These are phyloP conservation scores for Ypsolopha scabrella DNA, from an alignment of 2,888 invertebrate species.

Conservation along the genomic window DNA sequence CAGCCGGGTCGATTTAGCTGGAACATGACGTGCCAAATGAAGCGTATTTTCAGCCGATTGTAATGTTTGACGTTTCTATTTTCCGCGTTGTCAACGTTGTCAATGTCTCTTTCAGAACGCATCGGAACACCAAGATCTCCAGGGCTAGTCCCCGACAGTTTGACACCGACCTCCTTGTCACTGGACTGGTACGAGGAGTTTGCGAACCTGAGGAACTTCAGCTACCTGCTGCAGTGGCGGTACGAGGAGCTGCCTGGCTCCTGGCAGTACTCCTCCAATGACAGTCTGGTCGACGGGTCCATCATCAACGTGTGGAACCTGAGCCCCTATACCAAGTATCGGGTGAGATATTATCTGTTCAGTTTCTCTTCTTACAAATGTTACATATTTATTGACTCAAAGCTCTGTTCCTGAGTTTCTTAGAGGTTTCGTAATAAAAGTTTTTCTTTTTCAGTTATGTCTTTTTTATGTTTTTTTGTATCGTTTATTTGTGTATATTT, in stretches of 20 bases:
- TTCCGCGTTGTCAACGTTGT: too few relatives aligned
- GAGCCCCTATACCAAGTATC: slow-evolving; percentile 90
- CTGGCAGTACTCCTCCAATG: slow-evolving; percentile 87
- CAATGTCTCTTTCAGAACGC: slow-evolving; percentile 47
- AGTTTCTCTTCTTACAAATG: too few relatives aligned
- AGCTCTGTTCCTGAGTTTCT: too few relatives aligned
- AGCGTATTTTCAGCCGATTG: background rate
- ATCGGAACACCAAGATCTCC: slow-evolving; percentile 81
- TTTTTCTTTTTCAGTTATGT: too few relatives aligned
- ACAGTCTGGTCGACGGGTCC: slow-evolving; percentile 74
- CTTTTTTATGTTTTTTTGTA: too few relatives aligned
- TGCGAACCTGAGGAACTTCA: slow-evolving; percentile 64
- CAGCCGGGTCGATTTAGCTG: too few relatives aligned
- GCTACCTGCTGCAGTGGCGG: slow-evolving; percentile 80
- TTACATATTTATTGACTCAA: too few relatives aligned
- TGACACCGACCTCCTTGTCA: slow-evolving; percentile 83
- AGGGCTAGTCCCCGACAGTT: slow-evolving; percentile 80
- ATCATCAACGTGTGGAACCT: slow-evolving; percentile 82
- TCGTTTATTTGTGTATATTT: too few relatives aligned
- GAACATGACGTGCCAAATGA: too few relatives aligned
- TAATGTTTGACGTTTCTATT: too few relatives aligned
- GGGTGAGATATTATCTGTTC: slow-evolving; percentile 72
- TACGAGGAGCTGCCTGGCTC: slow-evolving; percentile 76
- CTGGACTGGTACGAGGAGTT: slow-evolving; percentile 80
- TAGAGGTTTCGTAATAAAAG: too few relatives aligned